phyloP scores from a whole-genome alignment of 2,888 invertebrate species.

The Germaria angustata region DNA sequence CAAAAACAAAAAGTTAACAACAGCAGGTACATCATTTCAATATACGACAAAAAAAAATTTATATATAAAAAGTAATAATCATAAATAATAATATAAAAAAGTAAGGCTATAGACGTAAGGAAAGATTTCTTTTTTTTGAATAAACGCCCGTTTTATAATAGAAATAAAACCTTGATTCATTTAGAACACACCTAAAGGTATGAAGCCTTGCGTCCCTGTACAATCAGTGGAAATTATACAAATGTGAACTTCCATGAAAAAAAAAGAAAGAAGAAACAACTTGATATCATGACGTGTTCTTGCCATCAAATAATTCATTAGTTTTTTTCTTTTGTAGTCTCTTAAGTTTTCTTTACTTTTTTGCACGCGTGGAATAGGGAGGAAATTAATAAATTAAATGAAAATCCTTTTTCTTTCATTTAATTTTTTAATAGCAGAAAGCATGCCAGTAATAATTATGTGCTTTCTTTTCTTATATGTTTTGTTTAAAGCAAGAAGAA shows the following conservation, averaged over 20 bases:
- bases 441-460: neutral
- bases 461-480: too few species aligned
- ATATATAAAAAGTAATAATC: neutral
- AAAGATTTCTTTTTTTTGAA: constrained; percentile 33
- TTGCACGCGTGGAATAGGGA: neutral
- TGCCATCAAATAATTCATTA: neutral
- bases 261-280: neutral
- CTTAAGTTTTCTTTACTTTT: constrained; percentile 1
- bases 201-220: neutral
- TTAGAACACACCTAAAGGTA: constrained; percentile 55
- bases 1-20: constrained; percentile 6
- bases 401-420: constrained; percentile 26
- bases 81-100: constrained; percentile 34
- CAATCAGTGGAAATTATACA: constrained; percentile 10
- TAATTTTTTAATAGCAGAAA: neutral
- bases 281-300: constrained; percentile 9
- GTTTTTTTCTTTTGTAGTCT: neutral
- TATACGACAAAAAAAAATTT: neutral
- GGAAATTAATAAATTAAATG: constrained; percentile 24
- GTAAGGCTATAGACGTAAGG: constrained; percentile 1
- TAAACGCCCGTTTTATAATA: neutral
- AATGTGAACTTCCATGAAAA: neutral
- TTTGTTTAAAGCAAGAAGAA: too few species aligned
- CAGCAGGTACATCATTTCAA: constrained; percentile 50
- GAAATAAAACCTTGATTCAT: constrained; percentile 46